Evolutionary conservation across 2,113 vertebrate species (phyloP), one percentile per base, ranked within the genome.

Genomic region (Paramisgurnus dabryanus): DNA sequence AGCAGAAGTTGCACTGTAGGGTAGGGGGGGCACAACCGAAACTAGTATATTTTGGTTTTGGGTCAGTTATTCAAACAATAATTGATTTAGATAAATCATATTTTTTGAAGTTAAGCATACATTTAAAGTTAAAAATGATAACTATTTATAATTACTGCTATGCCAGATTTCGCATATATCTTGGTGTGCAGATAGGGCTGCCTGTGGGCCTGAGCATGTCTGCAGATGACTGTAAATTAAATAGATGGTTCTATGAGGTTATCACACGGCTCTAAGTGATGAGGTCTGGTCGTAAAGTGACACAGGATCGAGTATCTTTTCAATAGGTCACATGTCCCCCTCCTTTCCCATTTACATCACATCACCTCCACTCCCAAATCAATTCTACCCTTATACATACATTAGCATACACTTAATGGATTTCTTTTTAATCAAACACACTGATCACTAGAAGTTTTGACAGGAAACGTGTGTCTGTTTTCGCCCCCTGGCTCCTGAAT

Each of bases 391-490:
- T 90, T 90, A 89, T 89, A 87, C 90, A 92, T 92, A 88, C 82
- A 92, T 92, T 88, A 92, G 88, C 92, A 94, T 93, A 87, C 88
- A 89, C 86, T 87, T 88, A 89, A 92, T 90, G 88, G 90, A 92
- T 90, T 89, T 86, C 86, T 78, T 82, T 86, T 86, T 90, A 86
- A 91, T 91, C 88, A 89, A 80, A 89, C 72, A 40, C 82, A 87
- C 88, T 84, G 82, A 87, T 80, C 79, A 84, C 79, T 82, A 85
- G 76, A 77, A 84, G 79, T 83, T 88, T 83, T 64, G 80, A 80
- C 73, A 86, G 82, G 74, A 63, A 78, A 77, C 50, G 50, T 15
- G 47, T 11, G 17, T 43, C 3, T 3, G 34, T 72, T 73, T 22
- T 4, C 7, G 0, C 17, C 15, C n/a, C 12, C 73, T 17, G 60